phyloP scores from a whole-genome alignment of 2,113 vertebrate species.

The Aspidoscelis tigris region DNA sequence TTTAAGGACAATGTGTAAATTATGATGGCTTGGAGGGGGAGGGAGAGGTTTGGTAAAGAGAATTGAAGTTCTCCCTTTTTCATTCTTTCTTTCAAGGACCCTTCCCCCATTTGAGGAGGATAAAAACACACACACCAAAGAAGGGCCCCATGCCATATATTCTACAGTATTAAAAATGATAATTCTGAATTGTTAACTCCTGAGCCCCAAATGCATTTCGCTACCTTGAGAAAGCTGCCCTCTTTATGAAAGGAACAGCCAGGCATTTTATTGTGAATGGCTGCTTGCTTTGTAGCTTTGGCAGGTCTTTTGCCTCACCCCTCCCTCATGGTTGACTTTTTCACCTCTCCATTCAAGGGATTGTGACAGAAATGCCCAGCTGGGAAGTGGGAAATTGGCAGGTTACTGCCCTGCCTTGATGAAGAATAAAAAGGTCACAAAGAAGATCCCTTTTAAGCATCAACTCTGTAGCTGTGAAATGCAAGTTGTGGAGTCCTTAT shows the following conservation, averaged over 20 bases:
- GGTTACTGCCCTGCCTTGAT: not conserved
- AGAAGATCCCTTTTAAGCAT: no score
- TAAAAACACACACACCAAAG: no score
- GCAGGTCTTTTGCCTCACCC: not conserved
- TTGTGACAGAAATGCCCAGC: not conserved
- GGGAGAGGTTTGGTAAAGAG: no score
- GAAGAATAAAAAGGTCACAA: not conserved
- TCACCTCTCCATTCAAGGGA: not conserved
- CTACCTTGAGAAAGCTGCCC: not conserved
- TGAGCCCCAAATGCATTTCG: not conserved
- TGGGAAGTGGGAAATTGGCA: not conserved
- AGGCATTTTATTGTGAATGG: not conserved
- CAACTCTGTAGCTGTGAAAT: no score
- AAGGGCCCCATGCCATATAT: no score
- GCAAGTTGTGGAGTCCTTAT: no score
- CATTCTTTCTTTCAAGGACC: no score
- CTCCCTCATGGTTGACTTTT: not conserved
- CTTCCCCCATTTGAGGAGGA: no score
- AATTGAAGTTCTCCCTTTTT: no score
- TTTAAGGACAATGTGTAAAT: no score
- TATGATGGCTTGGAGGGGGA: no score
- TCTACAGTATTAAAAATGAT: not conserved
- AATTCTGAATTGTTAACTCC: not conserved
- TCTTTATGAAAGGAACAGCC: not conserved
- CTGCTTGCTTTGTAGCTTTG: not conserved